Base-by-base conservation (phyloP, 1,140 invertebrate genomes). In the Plectrocnemia conspersa region DNA sequence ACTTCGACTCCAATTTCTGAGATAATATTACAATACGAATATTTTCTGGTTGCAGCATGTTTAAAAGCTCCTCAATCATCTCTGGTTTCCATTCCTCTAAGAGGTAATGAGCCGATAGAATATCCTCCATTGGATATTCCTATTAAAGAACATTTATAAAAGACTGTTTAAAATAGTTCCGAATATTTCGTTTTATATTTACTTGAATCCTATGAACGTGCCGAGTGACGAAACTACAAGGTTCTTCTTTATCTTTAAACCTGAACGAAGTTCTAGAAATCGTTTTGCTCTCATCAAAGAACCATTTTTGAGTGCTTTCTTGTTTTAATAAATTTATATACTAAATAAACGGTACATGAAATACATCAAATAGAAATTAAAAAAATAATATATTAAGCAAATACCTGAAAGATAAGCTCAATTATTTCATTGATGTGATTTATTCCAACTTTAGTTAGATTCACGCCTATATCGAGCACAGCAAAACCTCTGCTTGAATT, bases 381-480 rank as follows among this genome's bases (percentile, higher is more conserved):
- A n/a, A n/a, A n/a, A 13, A 24, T 13, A 4, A 21, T 22, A n/a
- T 35, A 27, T 24, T 2, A n/a, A 10, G 2, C 44, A 54, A 56
- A 49, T 25, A 85, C 84, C 73, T 89, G 85, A 70, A 96, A 97
- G 2, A 89, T 77, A 40, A 93, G 69, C 19, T 79, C 75, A 0
- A 96, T 79, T 64, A 98, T 93, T 59, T 94, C 89, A 66, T 96
- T 87, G 0, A 86, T 74, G 66, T 93, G 88, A 2, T 83, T 73
- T 42, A 95, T 81, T 10, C 94, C 95, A 59, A 93, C 86, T 68
- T 94, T 88, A 0, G 93, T 97, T 19, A 98, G 75, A 74, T 97
- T 93, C 6, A 97, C 87, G 58, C 82, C 81, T 6, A 98, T 80
- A 24, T 81, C 83, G 70, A 97, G 96, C 72, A 95, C 94, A 9